These are phyloP conservation scores for Drosophila paranaensis DNA, from an alignment of 2,888 invertebrate species.

Conservation along the genomic window DNA sequence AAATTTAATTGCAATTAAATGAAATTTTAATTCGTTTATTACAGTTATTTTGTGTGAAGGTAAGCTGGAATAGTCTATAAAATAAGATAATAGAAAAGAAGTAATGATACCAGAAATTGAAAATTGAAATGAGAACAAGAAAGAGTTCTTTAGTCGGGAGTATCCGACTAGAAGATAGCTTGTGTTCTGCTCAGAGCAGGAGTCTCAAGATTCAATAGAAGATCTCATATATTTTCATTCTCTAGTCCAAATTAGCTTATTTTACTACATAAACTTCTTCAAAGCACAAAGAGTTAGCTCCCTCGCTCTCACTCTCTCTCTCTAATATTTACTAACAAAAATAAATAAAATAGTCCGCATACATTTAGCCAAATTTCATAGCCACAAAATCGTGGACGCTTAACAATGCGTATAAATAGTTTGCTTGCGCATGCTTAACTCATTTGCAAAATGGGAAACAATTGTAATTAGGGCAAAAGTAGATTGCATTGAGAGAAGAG, in stretches of 20 bases:
- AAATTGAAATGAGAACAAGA: no score
- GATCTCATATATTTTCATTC: no score
- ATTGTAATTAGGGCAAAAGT: slow-evolving; percentile 38
- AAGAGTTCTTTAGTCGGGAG: neutral
- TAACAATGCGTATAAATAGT: slow-evolving; percentile 35
- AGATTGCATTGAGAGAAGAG: neutral
- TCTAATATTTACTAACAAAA: no score
- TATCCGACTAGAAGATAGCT: neutral
- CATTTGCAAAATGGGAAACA: slow-evolving; percentile 45
- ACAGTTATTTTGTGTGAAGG: neutral
- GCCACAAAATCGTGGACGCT: slow-evolving; percentile 6
- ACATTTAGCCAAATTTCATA: neutral
- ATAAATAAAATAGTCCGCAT: neutral
- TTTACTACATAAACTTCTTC: no score
- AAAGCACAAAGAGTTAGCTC: no score
- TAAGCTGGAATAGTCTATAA: neutral
- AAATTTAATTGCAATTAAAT: neutral
- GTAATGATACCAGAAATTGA: neutral
- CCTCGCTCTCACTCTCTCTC: no score
- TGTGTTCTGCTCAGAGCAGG: neutral
- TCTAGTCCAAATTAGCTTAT: no score
- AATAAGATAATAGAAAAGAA: neutral
- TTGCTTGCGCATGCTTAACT: slow-evolving; percentile 34
- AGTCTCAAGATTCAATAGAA: no score
- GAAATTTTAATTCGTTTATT: neutral